Conservation (phyloP, 2,113 vertebrate genomes). For the Illadopsis cleaveri region DNA sequence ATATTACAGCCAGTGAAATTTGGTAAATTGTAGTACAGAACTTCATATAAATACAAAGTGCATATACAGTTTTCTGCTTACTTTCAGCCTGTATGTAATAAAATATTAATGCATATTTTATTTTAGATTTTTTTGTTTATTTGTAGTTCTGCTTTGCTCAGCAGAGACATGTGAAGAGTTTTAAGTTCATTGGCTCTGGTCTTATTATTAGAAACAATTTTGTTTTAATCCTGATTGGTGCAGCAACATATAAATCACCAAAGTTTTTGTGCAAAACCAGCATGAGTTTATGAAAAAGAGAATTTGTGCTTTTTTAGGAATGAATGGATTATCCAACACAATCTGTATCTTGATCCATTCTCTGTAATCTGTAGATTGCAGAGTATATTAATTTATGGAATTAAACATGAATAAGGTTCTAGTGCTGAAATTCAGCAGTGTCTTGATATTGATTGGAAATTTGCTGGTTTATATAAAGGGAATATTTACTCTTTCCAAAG, state of each 20-base stretch:
- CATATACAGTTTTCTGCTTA: neutral
- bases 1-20: neutral
- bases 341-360: neutral
- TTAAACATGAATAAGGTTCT: neutral
- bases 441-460: neutral
- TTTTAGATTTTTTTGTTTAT: neutral
- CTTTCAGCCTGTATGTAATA: neutral
- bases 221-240: constrained; percentile 57
- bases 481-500: constrained; percentile 1
- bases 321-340: neutral
- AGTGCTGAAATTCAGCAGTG: neutral
- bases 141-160: constrained; percentile 5
- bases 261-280: constrained; percentile 38
- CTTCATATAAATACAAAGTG: neutral
- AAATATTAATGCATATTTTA: neutral
- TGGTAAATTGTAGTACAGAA: neutral
- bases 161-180: neutral
- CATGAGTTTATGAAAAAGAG: constrained; percentile 27
- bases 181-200: neutral
- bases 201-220: constrained; percentile 46
- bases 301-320: constrained; percentile 40
- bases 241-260: constrained; percentile 37
- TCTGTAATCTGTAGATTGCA: neutral
- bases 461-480: neutral
- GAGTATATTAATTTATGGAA: neutral